Evolutionary conservation across 1,140 invertebrate species (phyloP), one percentile per base, ranked within the genome.

Genomic region (Muscidifurax raptorellus): DNA sequence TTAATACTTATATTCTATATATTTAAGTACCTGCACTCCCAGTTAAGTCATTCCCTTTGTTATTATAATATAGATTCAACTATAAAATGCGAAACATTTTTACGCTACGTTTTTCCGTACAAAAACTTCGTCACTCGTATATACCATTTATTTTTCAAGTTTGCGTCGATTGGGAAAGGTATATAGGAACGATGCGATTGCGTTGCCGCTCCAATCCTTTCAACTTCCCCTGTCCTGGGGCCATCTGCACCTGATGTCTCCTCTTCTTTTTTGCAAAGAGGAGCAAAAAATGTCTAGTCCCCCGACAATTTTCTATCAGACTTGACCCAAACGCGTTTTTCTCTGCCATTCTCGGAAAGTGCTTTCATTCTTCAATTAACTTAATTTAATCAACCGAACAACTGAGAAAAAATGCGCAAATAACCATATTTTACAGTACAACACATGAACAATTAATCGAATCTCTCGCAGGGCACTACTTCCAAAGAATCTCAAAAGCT

Each of bases 191-290:
- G 32, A 36, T 40, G 22, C 25, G 18, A 36, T 74, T 74, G 44
- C 28, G 40, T 32, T 69, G 44, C 40, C 30, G 59, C 44, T 74
- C 71, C 59, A 82, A 82, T 74, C 71, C 80, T 82, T 82, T 82
- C 80, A 75, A 74, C 69, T 36, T 40, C 30, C 44, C 44, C 36
- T 40, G 79, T 72, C 44, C 44, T 64, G 44, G n/a, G 30, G 30
- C 80, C 30, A 75, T 75, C 80, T 64, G 80, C 80, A 82, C 80
- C 80, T 82, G 80, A 82, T 82, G 71, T 75, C 44, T 82, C 47
- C 71, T 59, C 52, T 59, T 59, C 52, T 25, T 82, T 82, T 82
- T 82, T 32, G 52, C 40, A 22, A 59, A 59, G 71, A 40, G 30
- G 6, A 22, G 30, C 59, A 82, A 82, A 82, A 85, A 67, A 47